phyloP scores from a whole-genome alignment of 2,113 vertebrate species.

The Psilopsiagon aurifrons region DNA sequence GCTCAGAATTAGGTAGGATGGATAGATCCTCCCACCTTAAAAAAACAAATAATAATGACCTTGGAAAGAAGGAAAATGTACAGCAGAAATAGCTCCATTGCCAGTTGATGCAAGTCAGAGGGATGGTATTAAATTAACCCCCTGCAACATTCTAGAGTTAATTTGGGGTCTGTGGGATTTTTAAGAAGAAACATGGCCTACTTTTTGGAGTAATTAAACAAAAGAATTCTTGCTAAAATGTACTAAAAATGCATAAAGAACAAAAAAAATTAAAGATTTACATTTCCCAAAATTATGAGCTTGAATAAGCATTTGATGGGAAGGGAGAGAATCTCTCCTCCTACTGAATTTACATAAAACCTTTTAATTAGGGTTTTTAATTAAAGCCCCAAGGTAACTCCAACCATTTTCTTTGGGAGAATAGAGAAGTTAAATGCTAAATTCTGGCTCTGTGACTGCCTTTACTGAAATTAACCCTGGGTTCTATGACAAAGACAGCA shows the following conservation, averaged over 20 bases:
- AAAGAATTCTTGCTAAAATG: not conserved
- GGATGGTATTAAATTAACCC: slow-evolving; percentile 22
- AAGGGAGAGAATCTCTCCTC: not conserved
- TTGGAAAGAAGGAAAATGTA: not conserved
- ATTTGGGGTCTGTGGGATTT: not conserved
- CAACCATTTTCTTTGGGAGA: not conserved
- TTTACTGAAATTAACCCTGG: not conserved
- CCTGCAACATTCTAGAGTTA: slow-evolving; percentile 24
- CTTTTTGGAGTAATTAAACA: slow-evolving; percentile 18
- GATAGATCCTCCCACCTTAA: not conserved
- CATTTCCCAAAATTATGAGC: not conserved
- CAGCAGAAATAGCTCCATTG: slow-evolving; percentile 9
- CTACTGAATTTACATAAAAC: not conserved
- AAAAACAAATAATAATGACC: not conserved
- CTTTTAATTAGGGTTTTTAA: not conserved
- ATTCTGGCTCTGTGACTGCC: not conserved
- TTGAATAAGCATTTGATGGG: not conserved
- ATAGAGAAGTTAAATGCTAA: not conserved
- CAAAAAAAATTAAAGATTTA: not conserved
- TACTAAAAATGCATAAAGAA: not conserved
- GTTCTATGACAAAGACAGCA: not conserved
- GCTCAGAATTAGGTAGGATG: not conserved
- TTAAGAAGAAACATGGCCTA: not conserved
- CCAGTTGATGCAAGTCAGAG: not conserved
- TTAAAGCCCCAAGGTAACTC: not conserved